phyloP scores from a whole-genome alignment of 2,797 vertebrate genomes.

The Lepus townsendii region DNA sequence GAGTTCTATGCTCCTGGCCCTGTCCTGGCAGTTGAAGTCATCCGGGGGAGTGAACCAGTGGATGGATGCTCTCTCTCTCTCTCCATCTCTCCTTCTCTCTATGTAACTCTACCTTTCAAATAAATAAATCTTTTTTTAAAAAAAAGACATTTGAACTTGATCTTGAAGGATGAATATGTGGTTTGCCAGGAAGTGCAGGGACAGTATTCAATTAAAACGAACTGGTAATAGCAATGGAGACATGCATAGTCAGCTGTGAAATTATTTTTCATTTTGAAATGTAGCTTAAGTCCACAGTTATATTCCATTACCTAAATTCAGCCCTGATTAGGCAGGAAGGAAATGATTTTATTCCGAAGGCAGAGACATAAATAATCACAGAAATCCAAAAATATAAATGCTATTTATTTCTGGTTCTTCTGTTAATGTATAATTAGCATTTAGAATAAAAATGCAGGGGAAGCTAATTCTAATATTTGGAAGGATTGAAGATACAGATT shows the following conservation, averaged over 20 bases:
- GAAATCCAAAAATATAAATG: conserved; percentile 81
- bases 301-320: conserved; percentile 76
- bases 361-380: conserved; percentile 79
- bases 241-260: conserved; percentile 72
- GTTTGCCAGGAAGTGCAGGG: neutral
- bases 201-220: neutral
- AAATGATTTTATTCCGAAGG: conserved; percentile 80
- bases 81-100: too few relatives aligned
- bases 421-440: conserved; percentile 79
- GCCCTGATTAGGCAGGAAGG: conserved; percentile 80
- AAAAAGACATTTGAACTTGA: neutral
- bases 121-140: neutral
- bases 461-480: conserved; percentile 76
- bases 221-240: neutral
- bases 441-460: conserved; percentile 68
- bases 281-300: conserved; percentile 64
- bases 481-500: conserved; percentile 53
- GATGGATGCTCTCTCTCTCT: too few relatives aligned
- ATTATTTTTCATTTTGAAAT: conserved; percentile 67
- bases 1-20: too few relatives aligned
- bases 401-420: conserved; percentile 80
- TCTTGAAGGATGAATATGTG: neutral
- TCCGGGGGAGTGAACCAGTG: too few relatives aligned
- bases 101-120: too few relatives aligned
- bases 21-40: too few relatives aligned